These are phyloP conservation scores for Camponotus floridanus DNA, from an alignment of 1,140 invertebrate genomes.

Conservation along the genomic window DNA sequence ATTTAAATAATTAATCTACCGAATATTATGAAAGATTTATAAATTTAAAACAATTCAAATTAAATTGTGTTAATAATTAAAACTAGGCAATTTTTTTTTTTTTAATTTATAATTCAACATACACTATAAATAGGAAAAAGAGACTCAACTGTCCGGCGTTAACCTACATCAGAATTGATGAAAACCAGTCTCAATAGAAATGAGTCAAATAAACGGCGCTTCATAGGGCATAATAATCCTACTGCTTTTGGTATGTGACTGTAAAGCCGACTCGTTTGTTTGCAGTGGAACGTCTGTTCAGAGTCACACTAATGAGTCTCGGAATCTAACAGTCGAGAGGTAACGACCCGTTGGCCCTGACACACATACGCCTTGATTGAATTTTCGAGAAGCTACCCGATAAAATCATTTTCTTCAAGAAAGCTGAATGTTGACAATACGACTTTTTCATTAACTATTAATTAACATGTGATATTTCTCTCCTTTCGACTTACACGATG, in stretches of 20 bases:
- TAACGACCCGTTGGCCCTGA: conserved; percentile 27
- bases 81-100: background rate
- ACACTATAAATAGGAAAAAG: conserved; percentile 12
- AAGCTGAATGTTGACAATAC: background rate
- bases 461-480: background rate
- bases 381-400: conserved; percentile 12
- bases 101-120: too few species aligned
- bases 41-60: background rate
- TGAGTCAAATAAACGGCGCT: conserved; percentile 34
- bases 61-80: conserved; percentile 8
- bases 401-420: background rate
- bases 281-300: conserved; percentile 35
- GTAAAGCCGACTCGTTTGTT: conserved; percentile 24
- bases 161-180: conserved; percentile 24
- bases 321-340: conserved; percentile 30
- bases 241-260: conserved; percentile 6
- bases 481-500: background rate
- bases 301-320: conserved; percentile 44
- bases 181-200: conserved; percentile 24
- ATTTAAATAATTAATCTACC: background rate
- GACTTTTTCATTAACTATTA: background rate
- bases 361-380: conserved; percentile 16
- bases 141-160: background rate
- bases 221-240: conserved; percentile 18
- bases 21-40: conserved; percentile 11